phyloP scores from a whole-genome alignment of 1,140 invertebrate genomes.

The Leptestheria dahalacensis region DNA sequence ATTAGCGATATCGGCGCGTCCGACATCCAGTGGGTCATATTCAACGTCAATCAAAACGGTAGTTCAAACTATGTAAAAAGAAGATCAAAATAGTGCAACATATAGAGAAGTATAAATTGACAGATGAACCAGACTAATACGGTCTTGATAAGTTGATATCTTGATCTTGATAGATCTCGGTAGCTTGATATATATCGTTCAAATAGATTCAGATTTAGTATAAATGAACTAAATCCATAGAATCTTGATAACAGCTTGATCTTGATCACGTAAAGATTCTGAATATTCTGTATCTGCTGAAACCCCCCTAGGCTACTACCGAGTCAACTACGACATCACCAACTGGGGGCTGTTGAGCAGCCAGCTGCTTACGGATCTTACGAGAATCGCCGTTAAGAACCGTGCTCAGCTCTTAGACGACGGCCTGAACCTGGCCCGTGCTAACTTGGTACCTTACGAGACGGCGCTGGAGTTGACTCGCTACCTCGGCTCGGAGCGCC shows the following conservation, averaged over 20 bases:
- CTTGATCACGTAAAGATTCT: not conserved
- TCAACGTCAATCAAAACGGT: slow-evolving; percentile 14
- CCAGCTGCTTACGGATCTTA: slow-evolving; percentile 25
- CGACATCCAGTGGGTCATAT: slow-evolving; percentile 22
- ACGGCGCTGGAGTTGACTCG: slow-evolving; percentile 38
- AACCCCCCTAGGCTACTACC: slow-evolving; percentile 32
- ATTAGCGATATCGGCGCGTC: slow-evolving; percentile 22
- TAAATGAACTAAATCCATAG: not conserved
- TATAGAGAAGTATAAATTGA: no score
- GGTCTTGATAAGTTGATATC: no score
- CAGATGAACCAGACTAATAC: no score
- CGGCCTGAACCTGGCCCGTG: slow-evolving; percentile 37
- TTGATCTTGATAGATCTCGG: no score
- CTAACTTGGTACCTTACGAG: slow-evolving; percentile 27
- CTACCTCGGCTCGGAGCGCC: slow-evolving; percentile 42
- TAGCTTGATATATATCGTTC: not conserved
- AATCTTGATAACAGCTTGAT: no score
- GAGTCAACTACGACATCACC: slow-evolving; percentile 36
- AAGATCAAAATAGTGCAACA: no score
- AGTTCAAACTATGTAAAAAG: no score
- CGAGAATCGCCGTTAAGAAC: slow-evolving; percentile 31
- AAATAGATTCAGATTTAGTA: not conserved
- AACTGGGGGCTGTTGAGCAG: slow-evolving; percentile 34
- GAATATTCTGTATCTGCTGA: not conserved
- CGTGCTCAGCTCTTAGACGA: slow-evolving; percentile 46